Percentiles rank a stretch among this genome's conserved stretches.
Conservation (phyloP, 2,113 vertebrate genomes). For the Elachura formosa region DNA sequence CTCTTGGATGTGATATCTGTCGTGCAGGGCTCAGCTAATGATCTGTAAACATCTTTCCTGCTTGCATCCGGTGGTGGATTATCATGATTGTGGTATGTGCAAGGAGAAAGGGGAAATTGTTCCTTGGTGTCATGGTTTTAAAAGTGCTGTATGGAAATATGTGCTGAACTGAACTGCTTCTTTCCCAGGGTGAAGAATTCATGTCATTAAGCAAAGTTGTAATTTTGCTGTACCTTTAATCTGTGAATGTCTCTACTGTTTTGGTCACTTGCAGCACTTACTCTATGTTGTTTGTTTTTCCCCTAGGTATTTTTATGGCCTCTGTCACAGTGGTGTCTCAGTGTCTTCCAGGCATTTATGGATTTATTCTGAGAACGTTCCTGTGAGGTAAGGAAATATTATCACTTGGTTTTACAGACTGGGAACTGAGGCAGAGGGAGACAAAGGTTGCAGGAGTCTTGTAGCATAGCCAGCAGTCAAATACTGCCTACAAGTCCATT, state of each 20-base stretch:
- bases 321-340: slow-evolving; percentile 50
- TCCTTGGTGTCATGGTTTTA: not conserved
- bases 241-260: not conserved
- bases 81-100: fast-evolving
- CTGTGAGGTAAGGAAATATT: slow-evolving; percentile 49
- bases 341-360: slow-evolving; percentile 55
- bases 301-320: slow-evolving; percentile 61
- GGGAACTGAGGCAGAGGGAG: not conserved
- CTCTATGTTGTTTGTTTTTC: not conserved
- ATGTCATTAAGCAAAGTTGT: not conserved
- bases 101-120: not conserved
- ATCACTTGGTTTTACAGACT: not conserved
- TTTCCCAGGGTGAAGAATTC: not conserved
- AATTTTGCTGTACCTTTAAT: not conserved
- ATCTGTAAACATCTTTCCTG: not conserved
- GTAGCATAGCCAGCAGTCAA: not conserved
- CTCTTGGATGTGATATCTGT: not conserved
- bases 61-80: not conserved
- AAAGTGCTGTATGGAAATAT: not conserved
- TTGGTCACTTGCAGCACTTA: not conserved
- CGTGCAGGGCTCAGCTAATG: not conserved
- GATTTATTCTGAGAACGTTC: slow-evolving; percentile 61
- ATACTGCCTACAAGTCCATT: not conserved
- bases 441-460: not conserved
- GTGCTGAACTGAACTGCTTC: not conserved